These are phyloP conservation scores for Nowickia ferox DNA, from an alignment of 2,888 invertebrate genomes.

Conservation along the genomic window DNA sequence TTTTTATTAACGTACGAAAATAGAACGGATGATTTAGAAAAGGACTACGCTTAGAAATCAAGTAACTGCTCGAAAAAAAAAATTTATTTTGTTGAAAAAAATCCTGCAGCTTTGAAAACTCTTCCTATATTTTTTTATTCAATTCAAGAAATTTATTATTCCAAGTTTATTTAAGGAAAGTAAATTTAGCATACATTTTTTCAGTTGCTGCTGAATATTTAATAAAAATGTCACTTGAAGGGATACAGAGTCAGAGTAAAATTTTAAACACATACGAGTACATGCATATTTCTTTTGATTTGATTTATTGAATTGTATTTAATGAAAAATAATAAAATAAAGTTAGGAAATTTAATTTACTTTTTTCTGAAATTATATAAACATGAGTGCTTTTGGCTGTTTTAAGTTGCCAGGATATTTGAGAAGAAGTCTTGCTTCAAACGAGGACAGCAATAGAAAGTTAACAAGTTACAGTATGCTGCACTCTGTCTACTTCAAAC, in stretches of 20 bases:
- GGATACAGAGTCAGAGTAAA: neutral
- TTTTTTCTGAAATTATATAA: too few relatives aligned
- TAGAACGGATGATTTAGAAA: too few relatives aligned
- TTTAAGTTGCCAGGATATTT: neutral
- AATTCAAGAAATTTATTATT: neutral
- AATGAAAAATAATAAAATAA: constrained; percentile 20
- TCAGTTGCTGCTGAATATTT: neutral
- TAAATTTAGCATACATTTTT: neutral
- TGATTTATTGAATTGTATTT: constrained; percentile 16
- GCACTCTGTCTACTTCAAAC: neutral
- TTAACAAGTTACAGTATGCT: neutral
- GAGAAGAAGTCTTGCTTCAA: neutral
- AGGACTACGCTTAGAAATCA: too few relatives aligned
- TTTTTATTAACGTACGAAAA: too few relatives aligned
- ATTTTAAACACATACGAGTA: neutral
- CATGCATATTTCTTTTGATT: neutral
- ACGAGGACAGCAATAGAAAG: neutral
- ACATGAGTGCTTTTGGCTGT: too few relatives aligned
- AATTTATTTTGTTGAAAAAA: too few relatives aligned
- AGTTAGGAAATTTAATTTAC: too few relatives aligned
- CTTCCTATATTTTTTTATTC: too few relatives aligned
- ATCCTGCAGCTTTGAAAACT: too few relatives aligned
- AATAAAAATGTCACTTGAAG: constrained; percentile 20
- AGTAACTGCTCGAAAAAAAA: too few relatives aligned
- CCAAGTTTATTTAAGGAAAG: constrained; percentile 18